These are phyloP conservation scores for Dryocosmus kuriphilus DNA, from an alignment of 2,888 invertebrate species.

Conservation along the genomic window DNA sequence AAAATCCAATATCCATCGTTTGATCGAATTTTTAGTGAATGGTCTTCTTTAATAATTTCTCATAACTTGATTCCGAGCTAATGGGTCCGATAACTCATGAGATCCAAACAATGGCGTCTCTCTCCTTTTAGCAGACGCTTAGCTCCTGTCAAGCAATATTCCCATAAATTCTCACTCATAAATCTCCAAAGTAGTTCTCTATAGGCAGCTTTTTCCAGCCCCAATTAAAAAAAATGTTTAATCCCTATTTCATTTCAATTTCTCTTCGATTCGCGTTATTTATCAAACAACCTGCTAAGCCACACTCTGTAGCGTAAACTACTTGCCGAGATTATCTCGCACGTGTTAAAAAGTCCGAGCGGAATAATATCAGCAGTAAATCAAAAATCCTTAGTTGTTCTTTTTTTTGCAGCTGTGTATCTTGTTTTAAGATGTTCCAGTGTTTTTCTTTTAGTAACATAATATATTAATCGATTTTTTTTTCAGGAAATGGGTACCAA, in stretches of 20 bases:
- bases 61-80: conserved; percentile 61
- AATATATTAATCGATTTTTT: too few species aligned
- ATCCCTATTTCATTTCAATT: not conserved
- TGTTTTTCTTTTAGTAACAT: too few species aligned
- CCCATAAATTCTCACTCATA: conserved; percentile 18
- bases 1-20: not conserved
- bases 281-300: not conserved
- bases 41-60: conserved; percentile 62
- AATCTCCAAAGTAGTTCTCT: conserved; percentile 11
- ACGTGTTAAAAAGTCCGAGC: conserved; percentile 21
- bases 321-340: conserved; percentile 35
- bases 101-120: conserved; percentile 60
- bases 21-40: conserved; percentile 50
- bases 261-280: conserved; percentile 14
- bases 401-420: conserved; percentile 33
- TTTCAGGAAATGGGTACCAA: too few species aligned
- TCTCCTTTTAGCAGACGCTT: conserved; percentile 54
- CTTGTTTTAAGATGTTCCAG: not conserved
- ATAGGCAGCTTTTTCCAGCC: conserved; percentile 4
- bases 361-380: conserved; percentile 25
- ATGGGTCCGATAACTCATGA: conserved; percentile 60
- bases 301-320: not conserved
- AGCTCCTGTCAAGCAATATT: conserved; percentile 8
- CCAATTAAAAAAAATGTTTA: too few species aligned
- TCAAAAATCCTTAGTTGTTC: conserved; percentile 21